These are phyloP conservation scores for Anguilla pacifica DNA, from an alignment of 2,797 vertebrate species.

Conservation along the genomic window DNA sequence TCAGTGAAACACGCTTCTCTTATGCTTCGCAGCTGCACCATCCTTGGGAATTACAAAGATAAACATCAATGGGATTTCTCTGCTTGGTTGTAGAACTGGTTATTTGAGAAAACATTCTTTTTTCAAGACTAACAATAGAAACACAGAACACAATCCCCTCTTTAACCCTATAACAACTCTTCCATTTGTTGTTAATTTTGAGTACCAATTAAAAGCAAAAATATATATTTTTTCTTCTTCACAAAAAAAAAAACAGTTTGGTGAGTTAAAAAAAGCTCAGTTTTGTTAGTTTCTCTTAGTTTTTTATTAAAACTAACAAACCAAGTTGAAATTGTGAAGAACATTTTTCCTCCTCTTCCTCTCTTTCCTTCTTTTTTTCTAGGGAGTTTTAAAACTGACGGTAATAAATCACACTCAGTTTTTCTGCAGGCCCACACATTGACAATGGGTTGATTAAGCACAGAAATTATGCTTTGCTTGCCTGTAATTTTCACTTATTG, in stretches of 20 bases:
- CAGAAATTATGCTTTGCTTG: neutral
- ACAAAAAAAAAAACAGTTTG: neutral
- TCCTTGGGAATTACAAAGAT: neutral
- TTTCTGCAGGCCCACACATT: neutral
- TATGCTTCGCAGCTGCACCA: neutral
- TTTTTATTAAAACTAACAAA: neutral
- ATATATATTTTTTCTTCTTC: neutral
- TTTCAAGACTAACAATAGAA: too few species aligned
- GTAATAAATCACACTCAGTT: neutral
- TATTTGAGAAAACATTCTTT: neutral
- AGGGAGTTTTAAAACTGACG: neutral
- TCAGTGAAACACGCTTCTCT: neutral
- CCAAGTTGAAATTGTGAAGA: neutral
- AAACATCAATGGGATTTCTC: neutral
- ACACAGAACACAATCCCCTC: too few species aligned
- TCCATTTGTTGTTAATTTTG: neutral
- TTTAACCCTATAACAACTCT: too few species aligned
- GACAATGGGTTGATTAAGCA: conserved; percentile 10
- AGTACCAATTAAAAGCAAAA: neutral
- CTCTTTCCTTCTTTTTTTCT: neutral
- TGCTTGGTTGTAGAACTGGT: neutral
- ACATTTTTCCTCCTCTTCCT: neutral
- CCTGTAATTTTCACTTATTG: conserved; percentile 2
- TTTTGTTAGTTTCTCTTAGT: neutral
- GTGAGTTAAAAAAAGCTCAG: neutral